phyloP scores from a whole-genome alignment of 2,797 vertebrate genomes.

The Xyrichtys novacula region DNA sequence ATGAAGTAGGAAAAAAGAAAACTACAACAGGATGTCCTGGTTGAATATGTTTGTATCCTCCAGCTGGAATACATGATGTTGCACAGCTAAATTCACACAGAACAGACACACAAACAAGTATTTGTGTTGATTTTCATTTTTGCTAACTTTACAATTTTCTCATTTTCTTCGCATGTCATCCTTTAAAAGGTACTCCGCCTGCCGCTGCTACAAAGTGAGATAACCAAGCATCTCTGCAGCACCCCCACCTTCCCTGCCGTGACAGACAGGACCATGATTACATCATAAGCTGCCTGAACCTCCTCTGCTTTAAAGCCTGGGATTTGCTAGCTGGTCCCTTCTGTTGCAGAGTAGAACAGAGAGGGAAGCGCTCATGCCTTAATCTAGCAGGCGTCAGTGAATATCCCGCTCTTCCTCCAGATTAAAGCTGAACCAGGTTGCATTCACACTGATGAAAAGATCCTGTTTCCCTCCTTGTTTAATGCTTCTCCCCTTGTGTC shows the following conservation, averaged over 20 bases:
- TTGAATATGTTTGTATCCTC: no score
- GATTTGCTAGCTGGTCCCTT: conserved; percentile 82
- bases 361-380: conserved; percentile 69
- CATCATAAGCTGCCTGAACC: conserved; percentile 85
- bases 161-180: conserved; percentile 15
- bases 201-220: conserved; percentile 44
- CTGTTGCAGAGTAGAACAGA: conserved; percentile 77
- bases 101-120: no score
- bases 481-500: background rate
- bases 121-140: no score
- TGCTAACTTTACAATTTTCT: no score
- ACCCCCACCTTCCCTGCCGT: conserved; percentile 62
- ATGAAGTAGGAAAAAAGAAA: no score
- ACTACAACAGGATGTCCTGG: no score
- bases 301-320: conserved; percentile 83
- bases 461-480: conserved; percentile 31
- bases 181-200: background rate
- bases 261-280: conserved; percentile 80
- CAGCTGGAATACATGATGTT: background rate
- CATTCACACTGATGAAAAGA: conserved; percentile 66
- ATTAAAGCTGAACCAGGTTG: conserved; percentile 76
- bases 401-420: conserved; percentile 75
- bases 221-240: conserved; percentile 53
- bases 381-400: conserved; percentile 81
- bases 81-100: no score